Base-by-base conservation (phyloP, 2,797 vertebrate species). In the Acipenser ruthenus region DNA sequence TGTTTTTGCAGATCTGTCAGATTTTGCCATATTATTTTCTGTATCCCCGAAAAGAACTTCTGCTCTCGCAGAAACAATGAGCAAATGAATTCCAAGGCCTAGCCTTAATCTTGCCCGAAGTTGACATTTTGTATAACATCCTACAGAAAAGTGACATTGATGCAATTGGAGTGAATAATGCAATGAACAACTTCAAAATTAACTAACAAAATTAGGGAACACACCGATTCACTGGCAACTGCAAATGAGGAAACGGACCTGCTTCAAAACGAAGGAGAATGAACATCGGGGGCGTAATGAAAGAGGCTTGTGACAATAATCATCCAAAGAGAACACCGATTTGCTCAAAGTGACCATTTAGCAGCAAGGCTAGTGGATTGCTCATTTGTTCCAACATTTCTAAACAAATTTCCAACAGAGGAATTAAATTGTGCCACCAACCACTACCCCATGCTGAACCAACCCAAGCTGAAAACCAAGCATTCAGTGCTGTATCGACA, bases 41-140 rank as follows among this genome's bases (percentile, higher is more conserved):
- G 56, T 48, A 18, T 68, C 55, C 18, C n/a, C 56, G 58, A 68
- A 72, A 69, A 70, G n/a, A 64, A 50, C 48, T 15, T 49, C 63
- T 51, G 63, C 49, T 51, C 13, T 64, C 6, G 9, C 63, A 7
- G 50, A 64, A 48, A 64, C 49, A 52, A 50, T 49, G 3, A 50
- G 50, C 6, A 64, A 18, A 9, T 8, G 11, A 18, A 1, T 18
- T 18, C 18, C 63, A 5, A 49, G 52, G 15, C 60, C 64, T n/a
- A 12, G 51, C 1, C n/a, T 11, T 23, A 48, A 7, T 51, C 10
- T 52, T 51, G 13, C 58, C 11, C 23, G 13, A 60, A 48, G 65
- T 67, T 12, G 65, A 60, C 11, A 23, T 66, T 65, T 50, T 69
- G 7, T 53, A 59, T 47, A 53, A 51, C 12, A 51, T 52, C 12